Conservation (phyloP, 2,113 vertebrate species). For the Neotragus moschatus region DNA sequence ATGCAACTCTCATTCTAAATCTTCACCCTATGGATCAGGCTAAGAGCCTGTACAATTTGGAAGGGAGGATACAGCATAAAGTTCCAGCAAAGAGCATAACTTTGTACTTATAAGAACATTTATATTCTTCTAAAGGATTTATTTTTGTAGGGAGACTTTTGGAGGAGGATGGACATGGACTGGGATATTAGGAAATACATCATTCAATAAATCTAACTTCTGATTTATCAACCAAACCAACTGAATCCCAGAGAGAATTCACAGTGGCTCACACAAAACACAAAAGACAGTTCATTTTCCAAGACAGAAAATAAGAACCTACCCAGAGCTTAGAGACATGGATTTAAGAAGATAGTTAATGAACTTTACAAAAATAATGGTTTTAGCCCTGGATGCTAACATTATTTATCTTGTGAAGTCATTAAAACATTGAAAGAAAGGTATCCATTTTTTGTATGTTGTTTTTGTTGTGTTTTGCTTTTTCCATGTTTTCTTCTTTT, state of each 20-base stretch:
- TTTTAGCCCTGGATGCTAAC: background rate
- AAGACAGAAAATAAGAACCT: background rate
- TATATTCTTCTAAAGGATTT: background rate
- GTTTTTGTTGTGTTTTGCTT: background rate
- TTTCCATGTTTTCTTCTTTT: background rate
- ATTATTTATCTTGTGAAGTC: background rate
- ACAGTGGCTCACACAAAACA: background rate
- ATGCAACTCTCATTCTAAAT: background rate
- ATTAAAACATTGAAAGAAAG: background rate
- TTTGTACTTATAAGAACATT: background rate
- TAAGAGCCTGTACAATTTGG: background rate
- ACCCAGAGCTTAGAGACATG: background rate
- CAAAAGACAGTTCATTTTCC: background rate
- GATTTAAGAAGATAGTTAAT: background rate
- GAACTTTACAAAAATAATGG: background rate
- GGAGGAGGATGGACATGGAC: background rate
- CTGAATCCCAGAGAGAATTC: background rate
- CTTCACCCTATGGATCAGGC: background rate
- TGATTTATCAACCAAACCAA: background rate
- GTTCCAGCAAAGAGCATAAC: background rate
- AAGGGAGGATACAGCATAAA: background rate
- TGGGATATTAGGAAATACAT: background rate
- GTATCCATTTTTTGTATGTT: background rate
- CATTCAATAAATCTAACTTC: background rate
- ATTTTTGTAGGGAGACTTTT: background rate